These are phyloP conservation scores for Thumatha senex DNA, from an alignment of 2,888 invertebrate genomes.

Conservation along the genomic window DNA sequence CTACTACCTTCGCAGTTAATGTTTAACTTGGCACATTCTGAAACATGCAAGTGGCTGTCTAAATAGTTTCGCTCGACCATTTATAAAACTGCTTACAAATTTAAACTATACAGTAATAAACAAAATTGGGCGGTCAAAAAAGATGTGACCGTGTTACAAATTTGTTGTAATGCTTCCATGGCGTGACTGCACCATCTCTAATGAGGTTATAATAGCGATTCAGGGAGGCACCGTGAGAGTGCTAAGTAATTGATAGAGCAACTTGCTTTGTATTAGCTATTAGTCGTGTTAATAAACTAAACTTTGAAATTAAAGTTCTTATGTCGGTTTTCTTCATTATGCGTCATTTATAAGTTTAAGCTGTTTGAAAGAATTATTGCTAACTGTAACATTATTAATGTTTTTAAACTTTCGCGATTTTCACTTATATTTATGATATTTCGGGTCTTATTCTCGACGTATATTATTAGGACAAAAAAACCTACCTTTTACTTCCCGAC, in stretches of 20 bases:
- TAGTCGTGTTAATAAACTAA: constrained; percentile 60
- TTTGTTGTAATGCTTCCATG: constrained; percentile 72
- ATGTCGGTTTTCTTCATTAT: constrained; percentile 34
- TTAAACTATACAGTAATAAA: constrained; percentile 63
- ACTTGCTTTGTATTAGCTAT: constrained; percentile 62
- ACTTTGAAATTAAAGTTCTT: constrained; percentile 32
- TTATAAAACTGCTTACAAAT: constrained; percentile 55
- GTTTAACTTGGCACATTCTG: constrained; percentile 38
- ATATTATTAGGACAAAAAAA: too few species aligned
- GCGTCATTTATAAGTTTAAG: constrained; percentile 24
- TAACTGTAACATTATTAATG: constrained; percentile 20
- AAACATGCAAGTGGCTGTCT: constrained; percentile 47
- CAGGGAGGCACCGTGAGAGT: constrained; percentile 64
- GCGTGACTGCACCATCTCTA: constrained; percentile 75
- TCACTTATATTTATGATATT: too few species aligned
- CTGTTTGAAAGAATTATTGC: constrained; percentile 17
- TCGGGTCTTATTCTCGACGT: too few species aligned
- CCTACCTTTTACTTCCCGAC: too few species aligned
- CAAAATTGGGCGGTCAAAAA: constrained; percentile 73
- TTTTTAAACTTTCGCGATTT: too few species aligned
- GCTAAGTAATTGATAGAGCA: constrained; percentile 79
- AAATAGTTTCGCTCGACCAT: constrained; percentile 62
- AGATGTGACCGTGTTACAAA: constrained; percentile 79
- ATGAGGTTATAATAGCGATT: constrained; percentile 78
- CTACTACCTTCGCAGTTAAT: constrained; percentile 29